phyloP scores from a whole-genome alignment of 2,113 vertebrate species.

The Vombatus ursinus region DNA sequence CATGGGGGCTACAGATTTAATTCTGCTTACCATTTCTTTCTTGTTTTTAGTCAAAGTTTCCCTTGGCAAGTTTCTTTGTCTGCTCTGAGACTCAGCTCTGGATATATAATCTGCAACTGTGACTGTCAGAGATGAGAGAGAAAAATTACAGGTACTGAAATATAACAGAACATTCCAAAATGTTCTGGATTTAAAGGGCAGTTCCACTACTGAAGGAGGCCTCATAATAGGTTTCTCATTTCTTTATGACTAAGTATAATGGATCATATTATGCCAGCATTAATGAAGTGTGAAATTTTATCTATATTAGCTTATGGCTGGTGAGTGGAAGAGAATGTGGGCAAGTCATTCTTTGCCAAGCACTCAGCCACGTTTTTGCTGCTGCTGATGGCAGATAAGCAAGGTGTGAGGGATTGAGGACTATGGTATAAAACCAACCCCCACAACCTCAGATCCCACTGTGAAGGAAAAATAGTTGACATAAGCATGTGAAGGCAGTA shows the following conservation, averaged over 20 bases:
- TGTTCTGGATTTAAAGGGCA: conserved; percentile 75
- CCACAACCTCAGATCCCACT: conserved; percentile 45
- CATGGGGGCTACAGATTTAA: conserved; percentile 72
- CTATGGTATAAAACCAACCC: neutral
- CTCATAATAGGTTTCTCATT: conserved; percentile 69
- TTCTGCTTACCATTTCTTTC: conserved; percentile 92
- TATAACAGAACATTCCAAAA: conserved; percentile 74
- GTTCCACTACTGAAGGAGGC: conserved; percentile 73
- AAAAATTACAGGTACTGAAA: conserved; percentile 82
- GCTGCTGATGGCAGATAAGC: neutral
- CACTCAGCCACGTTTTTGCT: conserved; percentile 44
- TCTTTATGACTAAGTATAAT: conserved; percentile 64
- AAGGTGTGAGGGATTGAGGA: conserved; percentile 25
- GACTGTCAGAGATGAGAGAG: conserved; percentile 88
- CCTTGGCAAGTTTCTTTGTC: conserved; percentile 91
- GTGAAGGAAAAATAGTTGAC: conserved; percentile 27
- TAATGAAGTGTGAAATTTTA: neutral
- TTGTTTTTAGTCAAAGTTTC: conserved; percentile 94
- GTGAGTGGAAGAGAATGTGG: conserved; percentile 51
- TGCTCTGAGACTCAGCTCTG: conserved; percentile 97
- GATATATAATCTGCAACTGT: conserved; percentile 99
- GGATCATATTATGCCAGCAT: neutral
- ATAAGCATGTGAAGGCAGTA: neutral
- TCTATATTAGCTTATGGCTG: conserved; percentile 44
- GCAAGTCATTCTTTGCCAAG: conserved; percentile 58